Evolutionary conservation across 2,797 vertebrate species (phyloP).

Genomic region (Alcedo atthis): DNA sequence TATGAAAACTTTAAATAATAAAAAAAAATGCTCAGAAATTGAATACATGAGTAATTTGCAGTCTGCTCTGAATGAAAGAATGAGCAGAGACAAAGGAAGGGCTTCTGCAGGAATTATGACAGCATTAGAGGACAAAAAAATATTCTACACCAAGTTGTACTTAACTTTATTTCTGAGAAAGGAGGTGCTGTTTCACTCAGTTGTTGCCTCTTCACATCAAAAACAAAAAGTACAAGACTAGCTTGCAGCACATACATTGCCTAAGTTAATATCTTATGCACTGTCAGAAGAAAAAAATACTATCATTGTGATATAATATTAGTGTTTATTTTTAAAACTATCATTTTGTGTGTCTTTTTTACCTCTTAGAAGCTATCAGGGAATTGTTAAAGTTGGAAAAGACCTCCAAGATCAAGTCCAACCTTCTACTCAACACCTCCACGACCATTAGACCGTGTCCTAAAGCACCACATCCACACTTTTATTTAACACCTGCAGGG

Average conservation of each 20-base stretch:
- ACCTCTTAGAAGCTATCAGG: not conserved
- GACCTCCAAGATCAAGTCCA: too few species aligned
- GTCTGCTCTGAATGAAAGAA: slow-evolving; percentile 2
- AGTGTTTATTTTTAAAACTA: not conserved
- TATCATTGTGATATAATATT: not conserved
- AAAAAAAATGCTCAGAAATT: not conserved
- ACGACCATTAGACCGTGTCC: too few species aligned
- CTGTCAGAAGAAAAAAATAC: not conserved
- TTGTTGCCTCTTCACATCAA: not conserved
- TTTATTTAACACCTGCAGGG: too few species aligned
- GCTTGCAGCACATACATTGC: not conserved
- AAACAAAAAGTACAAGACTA: not conserved
- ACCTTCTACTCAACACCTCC: too few species aligned
- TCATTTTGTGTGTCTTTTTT: not conserved
- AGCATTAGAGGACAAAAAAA: not conserved
- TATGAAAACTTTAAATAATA: slow-evolving; percentile 1
- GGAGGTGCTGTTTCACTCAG: not conserved
- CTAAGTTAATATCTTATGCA: not conserved
- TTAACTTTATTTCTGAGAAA: not conserved
- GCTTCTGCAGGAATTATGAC: not conserved
- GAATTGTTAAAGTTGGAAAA: too few species aligned
- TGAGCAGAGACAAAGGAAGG: not conserved
- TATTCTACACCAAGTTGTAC: not conserved
- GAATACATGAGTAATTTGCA: slow-evolving; percentile 18
- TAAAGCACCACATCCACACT: too few species aligned